Evolutionary conservation across 2,888 invertebrate genomes (phyloP), one percentile per base, ranked within the genome.

Genomic region (Dysmachus trigonus): DNA sequence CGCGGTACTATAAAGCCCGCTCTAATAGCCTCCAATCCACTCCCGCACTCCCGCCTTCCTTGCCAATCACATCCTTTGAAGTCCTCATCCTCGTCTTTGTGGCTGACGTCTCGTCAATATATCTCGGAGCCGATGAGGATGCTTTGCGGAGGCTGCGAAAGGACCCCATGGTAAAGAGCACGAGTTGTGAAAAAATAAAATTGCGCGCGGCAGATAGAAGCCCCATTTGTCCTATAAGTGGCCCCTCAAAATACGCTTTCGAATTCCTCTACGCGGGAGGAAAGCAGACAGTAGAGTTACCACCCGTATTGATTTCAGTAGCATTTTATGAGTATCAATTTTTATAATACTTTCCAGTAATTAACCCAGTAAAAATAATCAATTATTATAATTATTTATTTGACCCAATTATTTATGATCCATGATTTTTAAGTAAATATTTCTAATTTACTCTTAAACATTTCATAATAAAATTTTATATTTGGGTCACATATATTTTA

Each of bases 21-120:
- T 41, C 4, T 15, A 41, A 41, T 41, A 41, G 38, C 15, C 4
- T 41, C 38, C 13, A 0, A n/a, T n/a, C n/a, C n/a, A n/a, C n/a
- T n/a, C 38, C 38, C 13, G 22, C 15, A 82, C 4, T n/a, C 1
- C n/a, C 13, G 18, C 62, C 33, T 8, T 27, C 72, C 38, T 38
- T 72, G 72, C 38, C 72, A 72, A 72, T 41, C 53, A 41, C 38
- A 33, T 81, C 22, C 38, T 83, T 83, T 83, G 41, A 72, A 83
- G 83, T 83, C 10, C 62, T 38, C 71, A 27, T 77, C 15, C 38
- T 38, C 38, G 27, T 38, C 41, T 72, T 47, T 35, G 33, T 27
- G 15, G 83, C 72, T 41, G 83, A 72, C 83, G 72, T 72, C 72
- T 72, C 71, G 72, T 72, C 83, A 83, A 83, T 83, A 13, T 41